Percentiles rank a stretch among this genome's conserved stretches.
These are phyloP conservation scores for Micromys minutus DNA, from an alignment of 2,113 vertebrate genomes.

Conservation along the genomic window DNA sequence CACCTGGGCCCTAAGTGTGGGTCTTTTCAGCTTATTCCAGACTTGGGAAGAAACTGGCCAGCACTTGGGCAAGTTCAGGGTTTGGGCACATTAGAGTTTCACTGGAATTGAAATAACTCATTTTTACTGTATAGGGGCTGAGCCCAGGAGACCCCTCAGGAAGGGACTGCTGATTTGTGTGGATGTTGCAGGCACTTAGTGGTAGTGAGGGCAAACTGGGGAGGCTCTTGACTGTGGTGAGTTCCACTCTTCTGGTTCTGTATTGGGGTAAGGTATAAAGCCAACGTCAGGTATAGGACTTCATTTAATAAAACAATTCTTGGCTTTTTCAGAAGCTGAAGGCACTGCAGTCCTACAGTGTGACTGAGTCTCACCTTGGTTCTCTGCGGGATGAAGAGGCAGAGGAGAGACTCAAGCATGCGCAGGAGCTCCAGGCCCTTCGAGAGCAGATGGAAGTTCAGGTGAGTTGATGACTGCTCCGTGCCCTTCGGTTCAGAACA, in stretches of 20 bases:
- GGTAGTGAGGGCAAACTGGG: neutral
- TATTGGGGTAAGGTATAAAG: neutral
- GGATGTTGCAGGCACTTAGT: neutral
- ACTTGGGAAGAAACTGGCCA: neutral
- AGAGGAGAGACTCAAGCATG: constrained; percentile 38
- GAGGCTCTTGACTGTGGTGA: neutral
- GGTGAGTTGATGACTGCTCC: constrained; percentile 74
- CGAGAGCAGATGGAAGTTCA: constrained; percentile 73
- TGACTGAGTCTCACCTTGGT: constrained; percentile 68
- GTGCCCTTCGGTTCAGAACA: neutral
- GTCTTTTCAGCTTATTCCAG: neutral
- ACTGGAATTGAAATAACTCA: neutral
- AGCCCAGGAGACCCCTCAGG: accelerated
- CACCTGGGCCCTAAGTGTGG: neutral
- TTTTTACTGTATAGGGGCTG: neutral
- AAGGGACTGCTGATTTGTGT: neutral
- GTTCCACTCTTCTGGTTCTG: neutral
- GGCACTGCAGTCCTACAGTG: constrained; percentile 72
- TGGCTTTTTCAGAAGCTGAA: constrained; percentile 82
- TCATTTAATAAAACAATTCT: neutral
- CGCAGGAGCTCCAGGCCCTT: constrained; percentile 65
- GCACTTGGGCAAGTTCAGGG: neutral
- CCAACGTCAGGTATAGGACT: neutral
- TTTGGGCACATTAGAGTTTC: neutral
- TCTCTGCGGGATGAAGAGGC: constrained; percentile 72